These are phyloP conservation scores for Siphamia tubifer DNA, from an alignment of 2,113 vertebrate genomes.

Conservation along the genomic window DNA sequence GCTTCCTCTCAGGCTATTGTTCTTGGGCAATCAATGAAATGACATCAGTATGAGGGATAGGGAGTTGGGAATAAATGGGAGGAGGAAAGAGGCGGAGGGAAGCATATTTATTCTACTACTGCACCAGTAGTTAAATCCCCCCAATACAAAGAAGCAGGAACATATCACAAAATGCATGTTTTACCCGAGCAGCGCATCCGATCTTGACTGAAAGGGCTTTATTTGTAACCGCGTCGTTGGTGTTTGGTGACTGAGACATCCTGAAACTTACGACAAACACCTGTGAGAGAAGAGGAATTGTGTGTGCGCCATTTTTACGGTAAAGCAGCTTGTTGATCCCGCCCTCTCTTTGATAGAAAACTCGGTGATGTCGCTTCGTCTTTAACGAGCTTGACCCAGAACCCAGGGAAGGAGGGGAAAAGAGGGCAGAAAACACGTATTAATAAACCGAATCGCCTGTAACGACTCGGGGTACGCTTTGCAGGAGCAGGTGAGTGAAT, in stretches of 20 bases:
- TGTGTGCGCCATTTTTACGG: constrained; percentile 53
- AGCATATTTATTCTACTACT: background rate
- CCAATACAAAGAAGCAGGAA: background rate
- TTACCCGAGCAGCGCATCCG: background rate
- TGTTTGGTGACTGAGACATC: background rate
- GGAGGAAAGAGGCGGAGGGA: constrained; percentile 21
- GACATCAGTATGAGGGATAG: constrained; percentile 37
- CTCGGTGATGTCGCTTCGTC: constrained; percentile 66
- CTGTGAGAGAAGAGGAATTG: constrained; percentile 30
- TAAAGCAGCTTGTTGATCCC: constrained; percentile 55
- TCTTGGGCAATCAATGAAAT: constrained; percentile 68
- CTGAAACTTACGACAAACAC: constrained; percentile 33
- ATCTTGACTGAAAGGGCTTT: background rate
- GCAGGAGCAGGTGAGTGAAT: constrained; percentile 49
- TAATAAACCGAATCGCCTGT: constrained; percentile 16
- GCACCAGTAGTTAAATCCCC: constrained; percentile 1
- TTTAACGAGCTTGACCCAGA: constrained; percentile 70
- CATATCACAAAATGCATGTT: background rate
- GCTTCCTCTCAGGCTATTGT: constrained; percentile 66
- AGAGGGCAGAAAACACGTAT: constrained; percentile 36
- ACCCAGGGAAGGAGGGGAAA: constrained; percentile 51
- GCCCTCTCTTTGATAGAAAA: constrained; percentile 64
- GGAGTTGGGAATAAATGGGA: constrained; percentile 24
- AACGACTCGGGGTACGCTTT: constrained; percentile 16
- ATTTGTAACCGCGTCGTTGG: too few relatives aligned